Evolutionary conservation across 2,797 vertebrate species (phyloP).

Genomic region (Gastrophryne carolinensis): DNA sequence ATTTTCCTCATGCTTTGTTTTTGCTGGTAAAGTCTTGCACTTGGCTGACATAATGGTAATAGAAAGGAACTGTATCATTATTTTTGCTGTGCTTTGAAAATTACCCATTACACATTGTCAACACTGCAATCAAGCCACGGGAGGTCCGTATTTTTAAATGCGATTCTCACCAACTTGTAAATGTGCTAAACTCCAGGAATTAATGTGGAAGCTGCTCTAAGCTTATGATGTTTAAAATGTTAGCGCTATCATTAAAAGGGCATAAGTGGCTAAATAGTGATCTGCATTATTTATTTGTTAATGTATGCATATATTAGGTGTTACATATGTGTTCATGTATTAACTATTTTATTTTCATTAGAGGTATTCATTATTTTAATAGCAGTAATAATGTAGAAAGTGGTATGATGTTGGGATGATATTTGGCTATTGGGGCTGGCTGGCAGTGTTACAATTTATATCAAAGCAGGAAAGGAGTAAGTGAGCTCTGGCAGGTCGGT

Average conservation of each 20-base stretch:
- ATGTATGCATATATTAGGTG: neutral
- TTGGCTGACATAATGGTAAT: conserved; percentile 1
- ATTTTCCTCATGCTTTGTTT: neutral
- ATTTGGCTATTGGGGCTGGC: no score
- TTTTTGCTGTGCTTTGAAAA: neutral
- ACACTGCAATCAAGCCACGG: conserved; percentile 6
- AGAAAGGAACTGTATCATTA: neutral
- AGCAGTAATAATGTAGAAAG: no score
- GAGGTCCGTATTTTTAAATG: neutral
- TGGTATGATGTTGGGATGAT: no score
- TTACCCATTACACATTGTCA: conserved; percentile 7
- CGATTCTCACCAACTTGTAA: neutral
- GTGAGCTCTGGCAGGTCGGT: no score
- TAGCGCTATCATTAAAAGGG: neutral
- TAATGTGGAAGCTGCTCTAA: neutral
- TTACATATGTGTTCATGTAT: neutral
- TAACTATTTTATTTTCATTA: no score
- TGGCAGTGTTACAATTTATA: no score
- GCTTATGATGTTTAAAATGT: neutral
- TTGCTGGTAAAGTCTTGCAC: neutral
- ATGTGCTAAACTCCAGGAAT: neutral
- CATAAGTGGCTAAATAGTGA: neutral
- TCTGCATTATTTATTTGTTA: no score
- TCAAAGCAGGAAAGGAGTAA: no score
- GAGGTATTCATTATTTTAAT: no score